phyloP scores from a whole-genome alignment of 2,113 vertebrate genomes.

The Poicephalus gulielmi region DNA sequence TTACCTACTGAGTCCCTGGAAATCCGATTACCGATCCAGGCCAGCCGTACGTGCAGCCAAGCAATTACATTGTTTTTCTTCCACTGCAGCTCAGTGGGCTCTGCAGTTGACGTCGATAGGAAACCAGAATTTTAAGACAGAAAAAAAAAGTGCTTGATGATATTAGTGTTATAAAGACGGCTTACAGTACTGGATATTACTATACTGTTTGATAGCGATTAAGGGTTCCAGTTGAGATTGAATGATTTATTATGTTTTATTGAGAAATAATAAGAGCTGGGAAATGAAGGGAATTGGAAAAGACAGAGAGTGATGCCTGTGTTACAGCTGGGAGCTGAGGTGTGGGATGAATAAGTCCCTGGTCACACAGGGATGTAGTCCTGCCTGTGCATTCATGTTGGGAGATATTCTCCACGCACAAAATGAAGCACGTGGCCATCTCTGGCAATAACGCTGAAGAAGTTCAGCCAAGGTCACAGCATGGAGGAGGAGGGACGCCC shows the following conservation, averaged over 20 bases:
- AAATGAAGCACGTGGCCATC: neutral
- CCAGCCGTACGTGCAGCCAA: slow-evolving; percentile 34
- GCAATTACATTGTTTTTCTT: slow-evolving; percentile 56
- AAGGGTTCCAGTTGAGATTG: slow-evolving; percentile 43
- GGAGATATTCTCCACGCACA: neutral
- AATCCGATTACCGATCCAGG: slow-evolving; percentile 63
- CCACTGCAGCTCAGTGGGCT: neutral
- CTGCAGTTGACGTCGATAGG: neutral
- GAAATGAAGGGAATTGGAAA: neutral
- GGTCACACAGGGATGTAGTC: neutral
- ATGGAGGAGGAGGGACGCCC: neutral
- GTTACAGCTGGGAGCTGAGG: neutral
- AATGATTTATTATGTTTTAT: neutral
- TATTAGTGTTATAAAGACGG: slow-evolving; percentile 15
- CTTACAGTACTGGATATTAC: slow-evolving; percentile 38
- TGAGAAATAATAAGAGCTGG: neutral
- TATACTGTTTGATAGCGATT: neutral
- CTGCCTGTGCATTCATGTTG: rapidly evolving
- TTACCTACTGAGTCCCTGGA: slow-evolving; percentile 48
- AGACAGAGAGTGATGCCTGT: neutral
- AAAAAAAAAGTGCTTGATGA: slow-evolving; percentile 11
- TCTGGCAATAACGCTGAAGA: neutral
- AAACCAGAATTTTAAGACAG: slow-evolving; percentile 25
- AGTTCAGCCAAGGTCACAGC: neutral
- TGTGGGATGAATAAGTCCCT: neutral